A percentile compares a stretch with the other conserved stretches of the same genome.
Evolutionary conservation across 2,113 vertebrate genomes (phyloP).

Genomic region (Alethe diademata): DNA sequence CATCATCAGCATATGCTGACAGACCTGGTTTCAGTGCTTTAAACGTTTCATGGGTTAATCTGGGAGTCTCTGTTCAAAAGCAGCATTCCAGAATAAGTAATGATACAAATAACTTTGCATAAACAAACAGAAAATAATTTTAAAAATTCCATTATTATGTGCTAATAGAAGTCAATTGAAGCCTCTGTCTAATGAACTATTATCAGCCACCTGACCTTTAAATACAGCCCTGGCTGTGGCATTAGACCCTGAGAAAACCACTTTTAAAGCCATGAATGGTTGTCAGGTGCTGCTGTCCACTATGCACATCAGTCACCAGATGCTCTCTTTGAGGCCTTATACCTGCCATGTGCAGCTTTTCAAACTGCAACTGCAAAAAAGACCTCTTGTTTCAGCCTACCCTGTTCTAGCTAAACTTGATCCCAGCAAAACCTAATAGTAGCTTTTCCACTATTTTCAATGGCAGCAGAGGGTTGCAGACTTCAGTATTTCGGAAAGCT

Average conservation of each 20-base stretch:
- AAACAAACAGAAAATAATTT: neutral
- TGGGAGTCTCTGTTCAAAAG: slow-evolving; percentile 78
- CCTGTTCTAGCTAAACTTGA: neutral
- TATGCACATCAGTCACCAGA: neutral
- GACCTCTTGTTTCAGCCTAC: neutral
- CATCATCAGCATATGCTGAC: slow-evolving; percentile 90
- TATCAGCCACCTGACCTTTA: neutral
- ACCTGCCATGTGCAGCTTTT: neutral
- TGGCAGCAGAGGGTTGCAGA: neutral
- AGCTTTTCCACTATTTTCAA: neutral
- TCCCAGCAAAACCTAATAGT: neutral
- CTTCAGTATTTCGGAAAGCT: neutral
- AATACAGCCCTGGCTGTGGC: neutral
- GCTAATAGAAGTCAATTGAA: neutral
- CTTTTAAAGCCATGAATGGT: neutral
- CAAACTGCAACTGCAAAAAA: neutral
- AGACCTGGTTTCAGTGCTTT: slow-evolving; percentile 90
- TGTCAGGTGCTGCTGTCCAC: neutral
- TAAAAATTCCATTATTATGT: neutral
- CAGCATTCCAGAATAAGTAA: slow-evolving; percentile 3
- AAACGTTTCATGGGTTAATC: slow-evolving; percentile 85
- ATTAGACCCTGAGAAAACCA: neutral
- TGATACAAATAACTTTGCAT: neutral
- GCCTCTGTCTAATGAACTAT: neutral
- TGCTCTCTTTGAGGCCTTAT: neutral